These are phyloP conservation scores for Paradoxurus hermaphroditus DNA, from an alignment of 2,113 vertebrate species.

Conservation along the genomic window DNA sequence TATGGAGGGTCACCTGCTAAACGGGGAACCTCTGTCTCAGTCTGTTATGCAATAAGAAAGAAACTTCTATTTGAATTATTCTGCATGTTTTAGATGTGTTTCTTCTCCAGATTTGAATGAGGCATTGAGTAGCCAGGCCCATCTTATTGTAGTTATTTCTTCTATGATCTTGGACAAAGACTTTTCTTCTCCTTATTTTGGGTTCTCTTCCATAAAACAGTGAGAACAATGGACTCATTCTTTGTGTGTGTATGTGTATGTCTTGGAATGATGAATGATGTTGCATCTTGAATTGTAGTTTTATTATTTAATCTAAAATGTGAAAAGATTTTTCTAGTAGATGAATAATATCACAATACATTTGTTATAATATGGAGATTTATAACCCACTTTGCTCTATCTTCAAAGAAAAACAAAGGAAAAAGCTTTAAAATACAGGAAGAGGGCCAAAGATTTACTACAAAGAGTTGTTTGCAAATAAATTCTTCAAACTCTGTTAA, in stretches of 20 bases:
- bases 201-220: not conserved
- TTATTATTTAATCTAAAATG: constrained; percentile 28
- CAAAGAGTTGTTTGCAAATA: constrained; percentile 22
- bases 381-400: not conserved
- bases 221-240: not conserved
- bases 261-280: not conserved
- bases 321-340: not conserved
- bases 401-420: not conserved
- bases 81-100: not conserved
- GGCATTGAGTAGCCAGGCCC: not conserved
- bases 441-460: not conserved
- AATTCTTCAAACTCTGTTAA: not conserved
- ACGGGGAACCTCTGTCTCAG: not conserved
- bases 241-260: not conserved
- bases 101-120: not conserved
- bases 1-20: not conserved
- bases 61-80: not conserved
- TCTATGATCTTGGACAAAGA: not conserved
- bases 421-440: not conserved
- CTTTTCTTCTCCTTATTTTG: not conserved
- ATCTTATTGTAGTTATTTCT: constrained; percentile 1
- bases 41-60: not conserved
- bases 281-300: constrained; percentile 11
- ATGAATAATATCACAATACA: constrained; percentile 23
- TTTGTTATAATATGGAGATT: not conserved